Evolutionary conservation across 1,140 invertebrate species (phyloP).

Genomic region (Eubasilissa regina): DNA sequence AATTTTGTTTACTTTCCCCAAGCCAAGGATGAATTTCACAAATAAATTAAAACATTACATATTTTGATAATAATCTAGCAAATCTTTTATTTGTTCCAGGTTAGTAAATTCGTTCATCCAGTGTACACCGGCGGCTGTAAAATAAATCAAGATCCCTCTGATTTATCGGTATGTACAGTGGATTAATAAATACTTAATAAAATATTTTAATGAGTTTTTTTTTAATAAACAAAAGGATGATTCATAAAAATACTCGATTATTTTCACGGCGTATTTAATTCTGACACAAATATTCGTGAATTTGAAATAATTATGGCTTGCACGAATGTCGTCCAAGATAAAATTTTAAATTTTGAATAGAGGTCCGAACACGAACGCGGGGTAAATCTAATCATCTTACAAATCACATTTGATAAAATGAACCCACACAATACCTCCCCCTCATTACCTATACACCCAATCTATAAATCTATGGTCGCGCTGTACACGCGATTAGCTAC

Average conservation of each 20-base stretch:
- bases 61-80: no score
- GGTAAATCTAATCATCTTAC: constrained; percentile 26
- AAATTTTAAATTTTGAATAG: constrained; percentile 3
- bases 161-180: constrained; percentile 19
- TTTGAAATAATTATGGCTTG: not conserved
- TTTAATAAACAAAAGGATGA: no score
- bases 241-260: no score
- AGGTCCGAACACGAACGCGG: constrained; percentile 8
- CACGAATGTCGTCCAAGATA: constrained; percentile 7
- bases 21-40: no score
- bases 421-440: not conserved
- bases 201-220: no score
- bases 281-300: not conserved
- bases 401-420: constrained; percentile 19
- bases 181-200: not conserved
- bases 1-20: no score
- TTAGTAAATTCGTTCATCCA: constrained; percentile 19
- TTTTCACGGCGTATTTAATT: no score
- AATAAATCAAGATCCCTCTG: not conserved
- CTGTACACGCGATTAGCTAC: constrained; percentile 44
- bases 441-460: constrained; percentile 28
- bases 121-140: not conserved
- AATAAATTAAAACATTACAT: no score
- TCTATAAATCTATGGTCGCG: constrained; percentile 25
- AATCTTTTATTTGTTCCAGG: constrained; percentile 24